phyloP scores from a whole-genome alignment of 2,797 vertebrate species.

The Artibeus jamaicensis region DNA sequence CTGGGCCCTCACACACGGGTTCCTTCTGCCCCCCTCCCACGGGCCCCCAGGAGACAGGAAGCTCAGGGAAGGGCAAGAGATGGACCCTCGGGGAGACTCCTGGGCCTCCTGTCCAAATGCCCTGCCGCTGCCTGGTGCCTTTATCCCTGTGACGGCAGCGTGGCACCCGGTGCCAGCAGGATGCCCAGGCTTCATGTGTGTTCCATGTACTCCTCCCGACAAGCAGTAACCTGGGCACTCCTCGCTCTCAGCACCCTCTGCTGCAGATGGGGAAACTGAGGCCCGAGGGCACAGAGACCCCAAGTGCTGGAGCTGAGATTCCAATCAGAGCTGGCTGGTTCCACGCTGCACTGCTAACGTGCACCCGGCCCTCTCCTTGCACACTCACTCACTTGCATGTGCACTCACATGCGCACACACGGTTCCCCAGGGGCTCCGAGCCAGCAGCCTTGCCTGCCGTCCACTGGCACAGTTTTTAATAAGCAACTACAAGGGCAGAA shows the following conservation, averaged over 20 bases:
- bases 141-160: accelerated
- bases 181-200: accelerated
- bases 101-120: background rate
- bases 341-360: accelerated
- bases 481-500: background rate
- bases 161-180: accelerated
- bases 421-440: background rate
- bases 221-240: accelerated
- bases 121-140: accelerated
- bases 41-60: background rate
- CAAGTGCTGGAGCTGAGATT: background rate
- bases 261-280: background rate
- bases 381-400: too few relatives aligned
- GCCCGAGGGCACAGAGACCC: background rate
- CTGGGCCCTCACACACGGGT: background rate
- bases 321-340: background rate
- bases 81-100: background rate
- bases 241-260: background rate
- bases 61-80: background rate
- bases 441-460: accelerated
- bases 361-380: accelerated
- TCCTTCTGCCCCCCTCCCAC: background rate
- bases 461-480: accelerated
- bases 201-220: background rate
- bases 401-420: accelerated